Conservation (phyloP, 2,797 vertebrate species). For the Ptychobarbus kaznakovi region DNA sequence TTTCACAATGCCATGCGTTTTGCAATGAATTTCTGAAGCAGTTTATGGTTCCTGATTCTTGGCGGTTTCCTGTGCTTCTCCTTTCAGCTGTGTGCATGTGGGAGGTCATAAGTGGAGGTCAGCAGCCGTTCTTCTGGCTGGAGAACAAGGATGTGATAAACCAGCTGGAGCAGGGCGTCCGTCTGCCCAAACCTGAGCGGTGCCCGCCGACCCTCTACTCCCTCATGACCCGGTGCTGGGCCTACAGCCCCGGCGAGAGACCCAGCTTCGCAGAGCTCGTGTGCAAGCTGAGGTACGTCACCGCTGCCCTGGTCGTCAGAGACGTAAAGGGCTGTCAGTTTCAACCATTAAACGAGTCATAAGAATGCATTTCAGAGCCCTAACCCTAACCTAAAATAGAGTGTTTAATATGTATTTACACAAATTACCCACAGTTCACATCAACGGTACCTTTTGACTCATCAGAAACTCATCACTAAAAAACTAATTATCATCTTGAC, state of each 20-base stretch:
- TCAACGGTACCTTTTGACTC: neutral
- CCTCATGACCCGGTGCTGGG: constrained; percentile 94
- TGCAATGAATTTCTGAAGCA: neutral
- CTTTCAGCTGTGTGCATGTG: constrained; percentile 93
- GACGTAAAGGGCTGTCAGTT: neutral
- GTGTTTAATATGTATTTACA: neutral
- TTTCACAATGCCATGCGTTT: neutral
- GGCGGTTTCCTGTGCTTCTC: neutral
- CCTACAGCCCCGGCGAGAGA: constrained; percentile 86
- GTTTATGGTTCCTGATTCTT: neutral
- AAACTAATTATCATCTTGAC: neutral
- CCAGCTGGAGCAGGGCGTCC: constrained; percentile 89
- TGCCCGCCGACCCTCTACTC: constrained; percentile 91
- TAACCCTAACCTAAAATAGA: neutral
- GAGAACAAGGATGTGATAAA: constrained; percentile 97
- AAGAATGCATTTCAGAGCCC: neutral
- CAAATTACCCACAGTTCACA: neutral
- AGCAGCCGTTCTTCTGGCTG: constrained; percentile 97
- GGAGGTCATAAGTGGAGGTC: constrained; percentile 92
- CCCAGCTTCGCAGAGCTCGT: constrained; percentile 91
- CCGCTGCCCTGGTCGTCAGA: neutral
- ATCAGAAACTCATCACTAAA: neutral
- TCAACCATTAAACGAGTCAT: neutral
- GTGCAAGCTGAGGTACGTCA: constrained; percentile 87
- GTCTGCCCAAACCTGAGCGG: constrained; percentile 88